A percentile compares a stretch with the other conserved stretches of the same genome.
Conservation (phyloP, 2,113 vertebrate species). For the Alouatta palliata region DNA sequence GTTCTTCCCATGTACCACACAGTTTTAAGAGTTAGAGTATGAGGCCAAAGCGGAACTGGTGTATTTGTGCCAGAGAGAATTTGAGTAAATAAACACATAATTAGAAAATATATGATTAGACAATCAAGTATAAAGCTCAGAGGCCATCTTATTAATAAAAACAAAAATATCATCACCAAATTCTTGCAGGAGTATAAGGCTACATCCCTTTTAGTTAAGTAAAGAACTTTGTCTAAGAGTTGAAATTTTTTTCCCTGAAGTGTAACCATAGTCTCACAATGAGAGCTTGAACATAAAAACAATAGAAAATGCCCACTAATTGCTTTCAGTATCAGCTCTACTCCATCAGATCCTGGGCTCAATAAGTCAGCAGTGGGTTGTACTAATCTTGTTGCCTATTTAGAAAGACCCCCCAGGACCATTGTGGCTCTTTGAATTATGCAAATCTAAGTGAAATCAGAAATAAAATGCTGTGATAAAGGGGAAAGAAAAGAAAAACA, state of each 20-base stretch:
- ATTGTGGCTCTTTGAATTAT: background rate
- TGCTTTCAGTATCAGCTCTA: background rate
- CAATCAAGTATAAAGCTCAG: background rate
- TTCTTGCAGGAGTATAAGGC: background rate
- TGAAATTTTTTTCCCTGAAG: background rate
- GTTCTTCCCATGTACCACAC: accelerated
- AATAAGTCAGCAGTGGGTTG: background rate
- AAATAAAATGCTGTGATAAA: background rate
- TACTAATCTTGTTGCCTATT: background rate
- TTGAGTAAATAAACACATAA: background rate
- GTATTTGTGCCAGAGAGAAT: background rate
- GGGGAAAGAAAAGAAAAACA: background rate
- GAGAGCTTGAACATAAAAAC: background rate
- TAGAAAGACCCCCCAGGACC: background rate
- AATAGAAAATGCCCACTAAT: background rate
- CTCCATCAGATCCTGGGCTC: background rate
- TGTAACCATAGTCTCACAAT: background rate
- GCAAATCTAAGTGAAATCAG: background rate
- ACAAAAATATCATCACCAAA: background rate
- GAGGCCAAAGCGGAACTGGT: background rate
- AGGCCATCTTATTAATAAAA: background rate
- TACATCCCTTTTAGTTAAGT: background rate
- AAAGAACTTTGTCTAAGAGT: background rate
- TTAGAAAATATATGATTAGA: background rate
- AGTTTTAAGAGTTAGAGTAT: accelerated